Evolutionary conservation across 2,888 invertebrate genomes (phyloP), one percentile per base, ranked within the genome.

Genomic region (Saturnia pavonia): DNA sequence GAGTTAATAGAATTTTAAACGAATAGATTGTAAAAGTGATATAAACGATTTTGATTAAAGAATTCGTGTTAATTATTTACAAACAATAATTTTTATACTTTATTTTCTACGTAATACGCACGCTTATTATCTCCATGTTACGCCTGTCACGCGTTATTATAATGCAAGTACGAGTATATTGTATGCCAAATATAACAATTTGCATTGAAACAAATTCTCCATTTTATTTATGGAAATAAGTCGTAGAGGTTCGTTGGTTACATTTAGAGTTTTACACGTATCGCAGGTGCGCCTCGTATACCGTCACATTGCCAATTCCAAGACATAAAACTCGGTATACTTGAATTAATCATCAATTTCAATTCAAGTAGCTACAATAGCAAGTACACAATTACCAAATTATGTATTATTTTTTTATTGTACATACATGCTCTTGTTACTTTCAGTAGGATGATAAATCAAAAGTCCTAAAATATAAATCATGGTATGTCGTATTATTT

Each of bases 231-330:
- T 70, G 66, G 48, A 54, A 70, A 70, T 70, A 66, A 42, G 51
- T 34, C 51, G 65, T 69, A n/a, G 65, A 40, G n/a, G 65, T 65
- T 65, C 65, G n/a, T n/a, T 2, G 40, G 65, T 40, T 65, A 65
- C 40, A 40, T 65, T 69, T 63, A 69, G 69, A 48, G n/a, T 66
- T 70, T 68, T 70, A 70, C 67, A 42, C 43, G 70, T 67, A 67
- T 70, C 54, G 54, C 70, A 70, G 70, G 67, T 70, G 70, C 54
- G 70, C 54, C n/a, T 65, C 19, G 7, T 70, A 25, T 54, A 12
- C 27, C 54, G 40, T 51, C 51, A 63, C 48, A 40, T 70, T 65
- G 66, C 67, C 70, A 67, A 67, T 70, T 57, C 66, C n/a, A 51
- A 16, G 22, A 67, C 51, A 67, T 70, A 70, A 70, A 70, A 45